Percentiles rank a stretch among this genome's conserved stretches.
Evolutionary conservation across 2,113 vertebrate species (phyloP).

Genomic region (Galemys pyrenaicus): DNA sequence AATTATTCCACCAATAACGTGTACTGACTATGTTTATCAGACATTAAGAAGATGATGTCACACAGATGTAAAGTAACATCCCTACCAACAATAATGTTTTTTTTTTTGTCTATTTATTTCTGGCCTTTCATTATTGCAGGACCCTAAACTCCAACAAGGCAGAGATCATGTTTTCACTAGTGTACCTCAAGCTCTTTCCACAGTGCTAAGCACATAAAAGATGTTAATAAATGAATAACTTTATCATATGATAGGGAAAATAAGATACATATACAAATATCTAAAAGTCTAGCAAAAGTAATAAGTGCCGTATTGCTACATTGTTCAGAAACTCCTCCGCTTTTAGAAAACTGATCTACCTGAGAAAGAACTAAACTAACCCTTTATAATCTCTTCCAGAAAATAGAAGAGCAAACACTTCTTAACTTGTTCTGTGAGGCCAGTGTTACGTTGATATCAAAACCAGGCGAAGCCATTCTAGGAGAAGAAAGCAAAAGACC

Average conservation of each 20-base stretch:
- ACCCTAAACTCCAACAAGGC: not conserved
- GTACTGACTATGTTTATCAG: not conserved
- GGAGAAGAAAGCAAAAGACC: not conserved
- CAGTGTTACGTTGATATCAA: not conserved
- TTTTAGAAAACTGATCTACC: not conserved
- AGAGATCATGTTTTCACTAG: not conserved
- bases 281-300: not conserved
- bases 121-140: not conserved
- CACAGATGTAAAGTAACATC: not conserved
- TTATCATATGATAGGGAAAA: not conserved
- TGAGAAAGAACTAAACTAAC: constrained; percentile 3
- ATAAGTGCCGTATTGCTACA: not conserved
- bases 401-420: not conserved
- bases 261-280: not conserved
- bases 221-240: not conserved
- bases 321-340: not conserved
- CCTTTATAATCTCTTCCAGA: not conserved
- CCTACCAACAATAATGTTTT: not conserved
- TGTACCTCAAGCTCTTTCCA: not conserved
- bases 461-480: not conserved
- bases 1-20: not conserved
- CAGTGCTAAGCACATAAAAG: not conserved
- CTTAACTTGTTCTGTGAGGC: not conserved
- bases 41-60: not conserved
- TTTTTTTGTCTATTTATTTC: not conserved